A percentile compares a stretch with the other conserved stretches of the same genome.
These are phyloP conservation scores for Tenodera sinensis DNA, from an alignment of 2,888 invertebrate genomes.

Conservation along the genomic window DNA sequence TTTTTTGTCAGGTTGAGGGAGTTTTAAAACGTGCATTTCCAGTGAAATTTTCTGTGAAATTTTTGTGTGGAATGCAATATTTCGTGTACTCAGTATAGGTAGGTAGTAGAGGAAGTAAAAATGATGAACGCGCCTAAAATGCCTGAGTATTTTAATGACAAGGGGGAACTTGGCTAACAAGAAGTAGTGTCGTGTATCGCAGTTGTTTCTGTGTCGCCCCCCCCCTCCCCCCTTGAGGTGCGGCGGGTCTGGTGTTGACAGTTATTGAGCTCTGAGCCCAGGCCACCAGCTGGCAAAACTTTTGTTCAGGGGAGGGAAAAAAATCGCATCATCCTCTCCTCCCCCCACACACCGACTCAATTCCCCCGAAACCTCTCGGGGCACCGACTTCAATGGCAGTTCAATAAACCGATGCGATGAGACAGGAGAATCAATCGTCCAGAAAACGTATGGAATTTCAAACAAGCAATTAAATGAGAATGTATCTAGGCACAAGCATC, in stretches of 20 bases:
- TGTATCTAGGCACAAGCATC: not conserved
- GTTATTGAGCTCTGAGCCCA: not conserved
- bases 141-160: not conserved
- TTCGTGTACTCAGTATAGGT: too few relatives aligned
- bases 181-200: not conserved
- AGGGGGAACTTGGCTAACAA: not conserved
- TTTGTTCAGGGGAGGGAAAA: not conserved
- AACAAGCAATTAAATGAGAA: not conserved
- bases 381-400: not conserved
- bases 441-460: constrained; percentile 9
- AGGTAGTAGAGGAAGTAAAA: not conserved
- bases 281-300: not conserved
- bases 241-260: not conserved
- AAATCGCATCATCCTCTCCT: not conserved
- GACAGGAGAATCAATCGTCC: not conserved
- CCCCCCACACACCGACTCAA: not conserved
- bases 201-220: not conserved
- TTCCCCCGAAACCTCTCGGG: not conserved
- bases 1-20: too few relatives aligned
- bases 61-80: too few relatives aligned
- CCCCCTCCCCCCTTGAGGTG: not conserved
- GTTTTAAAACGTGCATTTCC: too few relatives aligned
- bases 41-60: too few relatives aligned
- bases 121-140: not conserved
- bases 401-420: constrained; percentile 13